A percentile compares a stretch with the other conserved stretches of the same genome.
These are phyloP conservation scores for Haemorhous mexicanus DNA, from an alignment of 2,113 vertebrate genomes.

Conservation along the genomic window DNA sequence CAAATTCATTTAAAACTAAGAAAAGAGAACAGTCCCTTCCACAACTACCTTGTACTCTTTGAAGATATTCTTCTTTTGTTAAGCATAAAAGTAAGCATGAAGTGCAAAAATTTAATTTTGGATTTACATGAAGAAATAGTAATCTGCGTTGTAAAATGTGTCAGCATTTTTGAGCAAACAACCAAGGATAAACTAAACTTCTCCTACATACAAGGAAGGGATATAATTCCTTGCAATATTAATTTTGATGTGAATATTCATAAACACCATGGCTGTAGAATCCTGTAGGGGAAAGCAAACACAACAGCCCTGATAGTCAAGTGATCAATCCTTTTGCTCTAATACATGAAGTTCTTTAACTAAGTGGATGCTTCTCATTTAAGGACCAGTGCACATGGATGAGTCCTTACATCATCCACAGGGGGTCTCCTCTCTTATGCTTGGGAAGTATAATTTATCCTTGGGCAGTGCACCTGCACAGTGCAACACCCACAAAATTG, in stretches of 20 bases:
- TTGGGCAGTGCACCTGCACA: neutral
- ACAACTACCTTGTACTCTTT: neutral
- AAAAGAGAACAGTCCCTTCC: neutral
- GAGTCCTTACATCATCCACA: neutral
- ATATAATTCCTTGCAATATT: neutral
- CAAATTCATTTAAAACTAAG: neutral
- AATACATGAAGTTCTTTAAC: neutral
- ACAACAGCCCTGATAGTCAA: neutral
- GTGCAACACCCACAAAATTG: neutral
- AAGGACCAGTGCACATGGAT: neutral
- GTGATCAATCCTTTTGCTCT: neutral
- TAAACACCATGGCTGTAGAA: neutral
- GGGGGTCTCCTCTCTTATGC: neutral
- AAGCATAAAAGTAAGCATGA: neutral
- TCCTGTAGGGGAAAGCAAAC: neutral
- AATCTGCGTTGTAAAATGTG: neutral
- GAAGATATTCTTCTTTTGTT: neutral
- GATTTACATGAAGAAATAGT: neutral
- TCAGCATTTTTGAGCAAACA: neutral
- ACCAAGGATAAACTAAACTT: neutral
- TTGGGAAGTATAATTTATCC: neutral
- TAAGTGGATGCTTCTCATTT: neutral
- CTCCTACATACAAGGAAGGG: neutral
- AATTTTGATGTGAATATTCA: neutral
- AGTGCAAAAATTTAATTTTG: neutral